These are phyloP conservation scores for Cheirogaleus medius DNA, from an alignment of 2,113 vertebrate species.

Conservation along the genomic window DNA sequence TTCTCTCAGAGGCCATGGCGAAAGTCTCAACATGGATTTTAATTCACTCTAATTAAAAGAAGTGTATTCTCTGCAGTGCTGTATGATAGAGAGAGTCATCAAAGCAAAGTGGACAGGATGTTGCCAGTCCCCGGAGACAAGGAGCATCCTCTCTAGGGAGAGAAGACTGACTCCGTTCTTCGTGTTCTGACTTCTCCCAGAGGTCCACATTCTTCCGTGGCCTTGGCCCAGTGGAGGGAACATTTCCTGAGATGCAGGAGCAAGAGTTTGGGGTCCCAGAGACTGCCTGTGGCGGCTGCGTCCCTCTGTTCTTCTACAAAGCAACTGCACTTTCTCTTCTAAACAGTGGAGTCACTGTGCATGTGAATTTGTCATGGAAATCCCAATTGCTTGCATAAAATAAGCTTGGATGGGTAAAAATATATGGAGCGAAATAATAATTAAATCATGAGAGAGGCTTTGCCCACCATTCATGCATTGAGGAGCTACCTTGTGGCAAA, in stretches of 20 bases:
- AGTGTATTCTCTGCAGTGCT: not conserved
- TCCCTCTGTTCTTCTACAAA: not conserved
- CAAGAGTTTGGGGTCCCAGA: not conserved
- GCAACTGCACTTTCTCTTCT: not conserved
- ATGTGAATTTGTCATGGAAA: not conserved
- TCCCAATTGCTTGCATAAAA: not conserved
- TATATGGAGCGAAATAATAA: fast-evolving
- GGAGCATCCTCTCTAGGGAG: not conserved
- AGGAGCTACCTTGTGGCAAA: not conserved
- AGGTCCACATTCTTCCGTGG: fast-evolving
- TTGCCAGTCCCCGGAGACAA: not conserved
- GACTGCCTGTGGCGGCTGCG: too few relatives aligned
- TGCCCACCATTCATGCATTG: fast-evolving
- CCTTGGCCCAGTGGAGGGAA: not conserved
- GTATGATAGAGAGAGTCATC: not conserved
- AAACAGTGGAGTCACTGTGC: fast-evolving
- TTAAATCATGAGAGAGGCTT: too few relatives aligned
- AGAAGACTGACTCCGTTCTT: not conserved
- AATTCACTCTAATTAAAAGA: not conserved
- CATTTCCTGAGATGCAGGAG: not conserved
- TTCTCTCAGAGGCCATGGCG: not conserved
- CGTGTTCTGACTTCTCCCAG: not conserved
- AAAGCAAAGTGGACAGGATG: not conserved
- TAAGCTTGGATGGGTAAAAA: too few relatives aligned
- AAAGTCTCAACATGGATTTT: not conserved